Base-by-base conservation (phyloP, 2,888 invertebrate species). In the Aleiodes leptofemur region DNA sequence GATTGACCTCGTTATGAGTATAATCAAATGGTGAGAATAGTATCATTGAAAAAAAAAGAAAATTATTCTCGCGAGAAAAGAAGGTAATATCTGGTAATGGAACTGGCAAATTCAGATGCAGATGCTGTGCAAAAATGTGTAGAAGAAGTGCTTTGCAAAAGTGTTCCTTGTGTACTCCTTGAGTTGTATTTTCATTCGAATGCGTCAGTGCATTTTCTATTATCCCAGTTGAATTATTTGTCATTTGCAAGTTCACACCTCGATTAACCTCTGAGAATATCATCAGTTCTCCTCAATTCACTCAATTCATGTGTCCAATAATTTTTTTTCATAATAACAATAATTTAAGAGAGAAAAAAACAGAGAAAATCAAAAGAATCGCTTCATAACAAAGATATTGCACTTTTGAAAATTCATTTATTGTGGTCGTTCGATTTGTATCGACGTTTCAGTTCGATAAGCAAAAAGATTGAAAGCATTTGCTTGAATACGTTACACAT, bases 51-150 rank as follows among this genome's bases (percentile, higher is more conserved):
- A 34, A 1, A 9, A 29, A 29, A 29, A 13, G 31, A 2, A n/a
- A 14, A 38, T 16, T 61, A 38, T 61, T 6, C 61, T 38, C 59
- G 14, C 31, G 59, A 34, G 55, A 69, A 69, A 69, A 69, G 4
- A 23, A 70, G 8, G 43, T 43, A 70, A 70, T 70, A 70, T 70
- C 70, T 55, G 48, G 70, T 70, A 57, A 70, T 70, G 70, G 56
- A 57, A 48, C 56, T 57, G 23, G 23, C 43, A 70, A 55, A 56
- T 31, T 31, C 61, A 61, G 38, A 38, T 56, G 29, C 56, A 23
- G 70, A 23, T 23, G 23, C 34, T 53, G 38, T 2, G 43, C 7
- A 34, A 69, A 53, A 31, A 38, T n/a, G 34, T 55, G 14, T 14
- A 53, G 14, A 53, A 5, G 23, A 61, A 69, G 6, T 55, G 11